phyloP scores from a whole-genome alignment of 2,797 vertebrate genomes.

The Chlorospingus flavigularis region DNA sequence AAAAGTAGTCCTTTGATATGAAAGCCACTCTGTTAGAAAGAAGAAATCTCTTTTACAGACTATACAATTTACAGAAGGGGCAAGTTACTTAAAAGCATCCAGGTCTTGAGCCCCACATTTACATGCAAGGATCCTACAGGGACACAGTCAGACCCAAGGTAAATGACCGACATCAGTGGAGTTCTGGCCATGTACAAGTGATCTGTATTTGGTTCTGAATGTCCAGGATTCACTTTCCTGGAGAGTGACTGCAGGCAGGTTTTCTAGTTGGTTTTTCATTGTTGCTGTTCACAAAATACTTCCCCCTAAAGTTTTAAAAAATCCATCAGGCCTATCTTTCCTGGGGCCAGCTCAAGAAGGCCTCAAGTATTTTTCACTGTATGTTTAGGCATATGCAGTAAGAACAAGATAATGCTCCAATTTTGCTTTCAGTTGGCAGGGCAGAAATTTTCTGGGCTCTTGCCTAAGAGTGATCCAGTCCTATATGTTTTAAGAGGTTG shows the following conservation, averaged over 20 bases:
- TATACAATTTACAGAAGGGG: conserved; percentile 36
- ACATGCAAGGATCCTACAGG: not conserved
- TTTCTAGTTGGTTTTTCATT: not conserved
- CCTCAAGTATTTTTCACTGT: not conserved
- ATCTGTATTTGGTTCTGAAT: not conserved
- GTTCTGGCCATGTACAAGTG: not conserved
- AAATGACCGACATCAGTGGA: not conserved
- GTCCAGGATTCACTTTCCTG: conserved; percentile 35
- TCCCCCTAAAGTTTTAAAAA: not conserved
- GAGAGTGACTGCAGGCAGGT: not conserved
- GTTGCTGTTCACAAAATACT: not conserved
- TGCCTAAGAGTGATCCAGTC: not conserved
- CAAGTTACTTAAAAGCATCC: conserved; percentile 38
- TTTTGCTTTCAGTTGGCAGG: not conserved
- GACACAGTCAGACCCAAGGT: not conserved
- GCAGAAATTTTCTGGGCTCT: not conserved
- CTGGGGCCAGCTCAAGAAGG: not conserved
- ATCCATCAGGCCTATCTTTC: not conserved
- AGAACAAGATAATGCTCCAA: not conserved
- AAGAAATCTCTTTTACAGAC: not conserved
- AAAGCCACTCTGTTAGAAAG: not conserved
- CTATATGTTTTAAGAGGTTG: not conserved
- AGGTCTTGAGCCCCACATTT: not conserved
- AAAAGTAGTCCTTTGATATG: not conserved
- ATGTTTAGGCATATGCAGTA: not conserved